Conservation (phyloP, 2,888 invertebrate genomes). For the Argyresthia goedartella region DNA sequence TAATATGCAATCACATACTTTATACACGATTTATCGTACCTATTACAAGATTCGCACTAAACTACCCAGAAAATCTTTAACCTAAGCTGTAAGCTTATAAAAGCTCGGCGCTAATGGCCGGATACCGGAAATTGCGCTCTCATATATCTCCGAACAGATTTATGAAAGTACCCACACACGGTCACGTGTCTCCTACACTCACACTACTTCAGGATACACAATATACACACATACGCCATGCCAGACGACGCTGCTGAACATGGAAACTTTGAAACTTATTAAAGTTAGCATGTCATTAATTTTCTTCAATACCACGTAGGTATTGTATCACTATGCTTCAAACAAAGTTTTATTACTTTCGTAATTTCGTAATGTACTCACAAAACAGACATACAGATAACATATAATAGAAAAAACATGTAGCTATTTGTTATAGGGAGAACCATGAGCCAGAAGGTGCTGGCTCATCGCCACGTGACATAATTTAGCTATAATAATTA, state of each 20-base stretch:
- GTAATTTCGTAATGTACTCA: too few species aligned
- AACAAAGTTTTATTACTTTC: too few species aligned
- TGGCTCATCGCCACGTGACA: too few species aligned
- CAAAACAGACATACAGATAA: too few species aligned
- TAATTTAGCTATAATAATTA: too few species aligned
- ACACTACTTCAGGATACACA: slow-evolving; percentile 2
- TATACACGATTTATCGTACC: slow-evolving; percentile 69
- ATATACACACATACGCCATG: slow-evolving; percentile 21
- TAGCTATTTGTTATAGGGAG: too few species aligned
- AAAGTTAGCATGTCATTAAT: slow-evolving; percentile 18
- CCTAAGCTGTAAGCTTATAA: slow-evolving; percentile 76
- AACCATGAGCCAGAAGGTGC: too few species aligned
- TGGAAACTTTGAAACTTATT: slow-evolving; percentile 63
- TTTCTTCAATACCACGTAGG: background rate
- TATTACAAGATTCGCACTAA: slow-evolving; percentile 72
- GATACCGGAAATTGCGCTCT: slow-evolving; percentile 92
- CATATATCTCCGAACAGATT: slow-evolving; percentile 91
- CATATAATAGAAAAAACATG: too few species aligned
- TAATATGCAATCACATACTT: slow-evolving; percentile 71
- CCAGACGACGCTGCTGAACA: slow-evolving; percentile 20
- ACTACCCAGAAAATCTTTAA: slow-evolving; percentile 72
- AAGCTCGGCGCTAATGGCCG: slow-evolving; percentile 83
- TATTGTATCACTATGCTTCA: too few species aligned
- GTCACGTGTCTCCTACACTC: slow-evolving; percentile 52
- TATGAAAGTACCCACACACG: slow-evolving; percentile 85